Evolutionary conservation across 2,113 vertebrate species (phyloP).

Genomic region (Pontoporia blainvillei): DNA sequence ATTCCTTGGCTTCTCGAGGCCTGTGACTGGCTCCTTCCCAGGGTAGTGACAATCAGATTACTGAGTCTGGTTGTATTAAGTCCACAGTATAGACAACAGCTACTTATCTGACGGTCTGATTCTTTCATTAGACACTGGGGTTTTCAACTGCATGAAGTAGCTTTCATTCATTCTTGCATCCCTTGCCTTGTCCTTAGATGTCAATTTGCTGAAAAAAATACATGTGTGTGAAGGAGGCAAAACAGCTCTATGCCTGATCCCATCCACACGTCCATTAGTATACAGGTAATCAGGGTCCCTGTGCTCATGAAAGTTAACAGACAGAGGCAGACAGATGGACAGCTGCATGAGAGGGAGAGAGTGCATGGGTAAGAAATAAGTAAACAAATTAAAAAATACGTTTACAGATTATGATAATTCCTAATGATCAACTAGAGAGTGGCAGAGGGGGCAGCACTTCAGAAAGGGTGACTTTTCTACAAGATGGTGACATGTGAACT

Average conservation of each 20-base stretch:
- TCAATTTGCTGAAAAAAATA: neutral
- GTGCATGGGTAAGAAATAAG: neutral
- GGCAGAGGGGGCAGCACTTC: neutral
- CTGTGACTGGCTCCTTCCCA: neutral
- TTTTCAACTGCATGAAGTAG: neutral
- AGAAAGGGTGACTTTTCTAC: neutral
- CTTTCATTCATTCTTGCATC: neutral
- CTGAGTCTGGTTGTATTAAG: accelerated
- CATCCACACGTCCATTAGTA: neutral
- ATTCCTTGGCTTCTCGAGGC: neutral
- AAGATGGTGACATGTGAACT: neutral
- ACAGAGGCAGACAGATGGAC: neutral
- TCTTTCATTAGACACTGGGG: neutral
- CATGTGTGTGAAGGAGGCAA: neutral
- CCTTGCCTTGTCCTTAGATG: neutral
- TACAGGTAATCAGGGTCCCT: neutral
- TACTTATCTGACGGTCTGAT: neutral
- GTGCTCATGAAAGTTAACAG: neutral
- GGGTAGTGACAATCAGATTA: accelerated
- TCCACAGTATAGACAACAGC: accelerated
- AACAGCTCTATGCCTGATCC: neutral
- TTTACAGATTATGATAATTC: neutral
- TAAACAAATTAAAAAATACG: too few relatives aligned
- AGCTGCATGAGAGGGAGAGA: neutral
- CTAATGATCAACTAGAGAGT: neutral